Evolutionary conservation across 2,113 vertebrate genomes (phyloP), one percentile per base, ranked within the genome.

Genomic region (Bucco capensis): DNA sequence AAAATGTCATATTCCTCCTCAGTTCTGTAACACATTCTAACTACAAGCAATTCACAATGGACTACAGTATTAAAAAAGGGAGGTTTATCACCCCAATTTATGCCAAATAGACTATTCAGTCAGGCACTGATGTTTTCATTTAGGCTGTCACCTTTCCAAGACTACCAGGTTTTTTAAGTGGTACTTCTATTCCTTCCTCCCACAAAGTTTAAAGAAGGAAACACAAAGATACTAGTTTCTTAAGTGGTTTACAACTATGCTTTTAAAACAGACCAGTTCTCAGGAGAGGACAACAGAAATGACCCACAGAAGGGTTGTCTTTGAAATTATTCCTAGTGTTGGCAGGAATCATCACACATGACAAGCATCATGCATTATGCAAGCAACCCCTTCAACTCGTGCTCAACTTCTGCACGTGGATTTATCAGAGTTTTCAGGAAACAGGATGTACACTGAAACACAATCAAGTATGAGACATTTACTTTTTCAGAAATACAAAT

Each of bases 371-470:
- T 12, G 40, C 30, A 30, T 54, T 89, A 80, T 12, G 11, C 79
- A 93, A 91, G 67, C 16, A 24, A 56, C 38, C 25, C 18, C 64
- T 83, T 47, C 46, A 44, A 42, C 6, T 11, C 4, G 1, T 2
- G 47, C 33, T 44, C 50, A 42, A 2, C 84, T 78, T 35, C 75
- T 19, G 83, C 84, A 85, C 19, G 11, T 66, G 86, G 71, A 91
- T 74, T 86, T 81, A 69, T 46, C 87, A 65, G 8, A 24, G 76
- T 21, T 61, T 80, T 87, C 86, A 81, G 81, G 83, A 94, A 95
- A 62, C 86, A 77, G 94, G 91, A 95, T 81, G 80, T 92, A 28
- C 62, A 25, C 76, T 1, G 44, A 83, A 76, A 90, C 67, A 76
- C 65, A 46, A 65, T 44, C 77, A 85, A 72, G 44, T 28, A 78